phyloP scores from a whole-genome alignment of 2,888 invertebrate species.

The Phytoseiulus persimilis region DNA sequence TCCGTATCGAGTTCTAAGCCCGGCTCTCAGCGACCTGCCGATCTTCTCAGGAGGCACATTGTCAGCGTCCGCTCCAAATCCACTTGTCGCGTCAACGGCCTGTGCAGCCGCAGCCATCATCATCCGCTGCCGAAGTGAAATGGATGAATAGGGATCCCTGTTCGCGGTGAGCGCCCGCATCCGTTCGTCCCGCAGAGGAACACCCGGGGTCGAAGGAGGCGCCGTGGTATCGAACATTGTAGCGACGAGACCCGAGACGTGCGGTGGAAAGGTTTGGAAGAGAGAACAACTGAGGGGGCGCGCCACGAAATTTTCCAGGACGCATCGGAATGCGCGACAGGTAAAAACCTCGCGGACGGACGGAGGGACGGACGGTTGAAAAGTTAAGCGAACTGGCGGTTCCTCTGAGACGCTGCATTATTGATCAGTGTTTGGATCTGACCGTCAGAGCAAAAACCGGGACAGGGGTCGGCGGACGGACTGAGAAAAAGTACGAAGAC shows the following conservation, averaged over 20 bases:
- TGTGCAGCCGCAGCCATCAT: neutral
- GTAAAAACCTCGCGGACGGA: neutral
- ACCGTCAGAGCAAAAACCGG: neutral
- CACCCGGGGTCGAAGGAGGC: neutral
- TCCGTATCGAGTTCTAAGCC: neutral
- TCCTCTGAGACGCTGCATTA: neutral
- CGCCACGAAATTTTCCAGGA: neutral
- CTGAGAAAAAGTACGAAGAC: neutral
- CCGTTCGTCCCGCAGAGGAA: neutral
- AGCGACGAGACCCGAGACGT: no score
- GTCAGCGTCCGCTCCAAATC: neutral
- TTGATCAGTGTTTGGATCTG: neutral
- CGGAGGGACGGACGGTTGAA: no score
- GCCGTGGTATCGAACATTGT: no score
- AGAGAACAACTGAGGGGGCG: neutral
- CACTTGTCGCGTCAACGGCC: neutral
- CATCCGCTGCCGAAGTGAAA: neutral
- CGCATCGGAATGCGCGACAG: neutral
- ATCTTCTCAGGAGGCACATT: neutral
- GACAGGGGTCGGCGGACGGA: no score
- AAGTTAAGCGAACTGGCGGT: neutral
- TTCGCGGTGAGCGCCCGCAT: neutral
- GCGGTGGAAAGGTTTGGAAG: no score
- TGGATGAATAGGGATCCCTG: neutral
- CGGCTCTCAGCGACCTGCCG: neutral